Percentiles rank a stretch among this genome's conserved stretches.
Conservation (phyloP, 2,797 vertebrate genomes). For the Caiman crocodilus region DNA sequence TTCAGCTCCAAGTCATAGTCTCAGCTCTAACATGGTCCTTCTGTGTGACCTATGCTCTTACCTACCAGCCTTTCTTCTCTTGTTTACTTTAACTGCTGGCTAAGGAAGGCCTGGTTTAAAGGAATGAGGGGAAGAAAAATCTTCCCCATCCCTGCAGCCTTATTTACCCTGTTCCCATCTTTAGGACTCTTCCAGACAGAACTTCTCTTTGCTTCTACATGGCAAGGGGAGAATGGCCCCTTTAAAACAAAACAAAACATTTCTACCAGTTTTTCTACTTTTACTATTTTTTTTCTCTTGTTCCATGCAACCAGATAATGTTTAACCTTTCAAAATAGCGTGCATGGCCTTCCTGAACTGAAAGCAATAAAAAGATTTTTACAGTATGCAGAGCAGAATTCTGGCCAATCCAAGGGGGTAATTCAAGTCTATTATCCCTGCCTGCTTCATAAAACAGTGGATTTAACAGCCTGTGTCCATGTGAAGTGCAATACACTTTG, state of each 20-base stretch:
- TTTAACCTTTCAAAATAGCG: slow-evolving; percentile 7
- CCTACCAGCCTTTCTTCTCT: not conserved
- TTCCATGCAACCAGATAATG: not conserved
- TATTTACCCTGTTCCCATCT: not conserved
- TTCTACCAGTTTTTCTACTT: not conserved
- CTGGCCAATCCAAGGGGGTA: not conserved
- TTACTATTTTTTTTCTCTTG: not conserved
- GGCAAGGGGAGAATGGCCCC: not conserved
- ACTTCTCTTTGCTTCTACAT: not conserved
- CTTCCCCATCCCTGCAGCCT: not conserved
- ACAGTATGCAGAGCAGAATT: not conserved
- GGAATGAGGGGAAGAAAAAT: not conserved
- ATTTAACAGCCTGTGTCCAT: slow-evolving; percentile 34
- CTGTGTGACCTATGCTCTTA: not conserved
- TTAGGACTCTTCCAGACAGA: not conserved
- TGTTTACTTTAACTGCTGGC: not conserved
- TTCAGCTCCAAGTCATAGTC: not conserved
- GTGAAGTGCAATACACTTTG: slow-evolving; percentile 42
- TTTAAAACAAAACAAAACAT: not conserved
- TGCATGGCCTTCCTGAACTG: not conserved
- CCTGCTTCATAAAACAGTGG: slow-evolving; percentile 37
- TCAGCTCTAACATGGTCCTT: not conserved
- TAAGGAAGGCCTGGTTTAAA: not conserved
- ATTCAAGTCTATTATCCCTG: slow-evolving; percentile 24
- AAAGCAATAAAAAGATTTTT: slow-evolving; percentile 13